A percentile compares a stretch with the other conserved stretches of the same genome.
phyloP scores from a whole-genome alignment of 2,113 vertebrate species.

The Coptodon rendalli region DNA sequence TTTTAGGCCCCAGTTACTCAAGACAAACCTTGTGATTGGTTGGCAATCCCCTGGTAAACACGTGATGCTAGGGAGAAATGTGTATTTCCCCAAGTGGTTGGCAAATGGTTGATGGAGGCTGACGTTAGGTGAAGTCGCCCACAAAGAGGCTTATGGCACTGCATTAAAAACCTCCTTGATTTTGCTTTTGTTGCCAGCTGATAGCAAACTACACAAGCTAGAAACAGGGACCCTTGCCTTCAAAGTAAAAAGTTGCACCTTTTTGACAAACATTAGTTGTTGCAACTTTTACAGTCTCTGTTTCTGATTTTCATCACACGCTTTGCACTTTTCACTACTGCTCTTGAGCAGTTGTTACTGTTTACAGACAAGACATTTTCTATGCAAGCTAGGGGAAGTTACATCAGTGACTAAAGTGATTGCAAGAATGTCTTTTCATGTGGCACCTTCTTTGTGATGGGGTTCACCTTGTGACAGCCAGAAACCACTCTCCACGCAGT shows the following conservation, averaged over 20 bases:
- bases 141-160: not conserved
- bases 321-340: not conserved
- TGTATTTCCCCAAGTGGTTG: not conserved
- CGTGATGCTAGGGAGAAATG: not conserved
- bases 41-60: not conserved
- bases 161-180: not conserved
- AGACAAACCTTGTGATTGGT: not conserved
- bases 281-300: not conserved
- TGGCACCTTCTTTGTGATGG: not conserved
- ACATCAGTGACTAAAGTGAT: not conserved
- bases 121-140: not conserved
- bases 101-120: not conserved
- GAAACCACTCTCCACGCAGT: not conserved
- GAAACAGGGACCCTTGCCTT: not conserved
- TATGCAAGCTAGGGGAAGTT: not conserved
- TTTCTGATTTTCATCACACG: not conserved
- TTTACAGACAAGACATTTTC: not conserved
- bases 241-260: not conserved
- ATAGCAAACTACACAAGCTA: not conserved
- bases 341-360: not conserved
- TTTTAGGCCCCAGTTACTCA: not conserved
- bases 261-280: not conserved
- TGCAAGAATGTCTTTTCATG: not conserved
- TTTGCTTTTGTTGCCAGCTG: not conserved
- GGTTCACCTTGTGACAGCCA: not conserved